phyloP scores from a whole-genome alignment of 2,888 invertebrate genomes.

The Fragum sueziense region DNA sequence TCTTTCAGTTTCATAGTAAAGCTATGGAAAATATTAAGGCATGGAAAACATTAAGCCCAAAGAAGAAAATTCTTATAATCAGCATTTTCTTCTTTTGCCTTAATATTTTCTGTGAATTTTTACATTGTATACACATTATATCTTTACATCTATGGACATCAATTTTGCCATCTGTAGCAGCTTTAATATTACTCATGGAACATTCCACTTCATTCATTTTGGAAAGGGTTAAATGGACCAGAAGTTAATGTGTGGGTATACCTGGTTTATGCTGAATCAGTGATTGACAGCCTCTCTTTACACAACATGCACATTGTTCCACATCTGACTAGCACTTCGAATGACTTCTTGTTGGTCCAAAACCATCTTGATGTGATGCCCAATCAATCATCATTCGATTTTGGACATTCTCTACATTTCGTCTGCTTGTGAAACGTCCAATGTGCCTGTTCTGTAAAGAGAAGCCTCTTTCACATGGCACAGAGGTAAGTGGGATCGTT shows the following conservation, averaged over 20 bases:
- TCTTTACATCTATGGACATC: not conserved
- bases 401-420: conserved; percentile 27
- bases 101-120: not conserved
- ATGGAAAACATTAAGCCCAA: not conserved
- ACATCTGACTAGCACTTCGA: conserved; percentile 1
- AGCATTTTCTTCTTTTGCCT: conserved; percentile 8
- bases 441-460: conserved; percentile 36
- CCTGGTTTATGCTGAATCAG: not conserved
- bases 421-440: conserved; percentile 16
- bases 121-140: not conserved
- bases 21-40: not conserved
- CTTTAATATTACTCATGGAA: not conserved
- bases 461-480: conserved; percentile 46
- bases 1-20: not conserved
- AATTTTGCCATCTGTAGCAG: not conserved
- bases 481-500: conserved; percentile 47
- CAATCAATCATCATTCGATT: conserved; percentile 33
- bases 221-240: not conserved
- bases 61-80: not conserved
- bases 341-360: conserved; percentile 5
- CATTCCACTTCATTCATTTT: not conserved
- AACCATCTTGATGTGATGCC: conserved; percentile 11
- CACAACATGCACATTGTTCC: not conserved
- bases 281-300: not conserved
- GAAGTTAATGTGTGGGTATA: not conserved